Conservation (phyloP, 2,888 invertebrate species). For the Habroteleia sp. region DNA sequence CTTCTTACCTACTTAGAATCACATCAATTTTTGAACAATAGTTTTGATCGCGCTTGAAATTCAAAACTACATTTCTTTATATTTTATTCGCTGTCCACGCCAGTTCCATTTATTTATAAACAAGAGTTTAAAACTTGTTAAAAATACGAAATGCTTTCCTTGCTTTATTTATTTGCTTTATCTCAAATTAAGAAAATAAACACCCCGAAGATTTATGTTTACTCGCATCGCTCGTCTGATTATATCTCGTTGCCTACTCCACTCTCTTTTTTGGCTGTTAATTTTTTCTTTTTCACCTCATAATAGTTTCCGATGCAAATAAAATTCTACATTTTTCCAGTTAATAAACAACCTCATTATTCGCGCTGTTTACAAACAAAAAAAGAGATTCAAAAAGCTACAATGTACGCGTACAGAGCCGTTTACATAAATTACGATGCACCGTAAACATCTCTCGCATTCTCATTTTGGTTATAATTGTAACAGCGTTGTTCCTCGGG, state of each 20-base stretch:
- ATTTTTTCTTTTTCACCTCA: conserved; percentile 23
- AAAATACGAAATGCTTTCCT: background rate
- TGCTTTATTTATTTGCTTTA: background rate
- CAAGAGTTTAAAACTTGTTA: background rate
- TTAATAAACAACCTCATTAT: conserved; percentile 35
- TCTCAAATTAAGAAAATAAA: too few species aligned
- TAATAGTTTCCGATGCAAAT: conserved; percentile 23
- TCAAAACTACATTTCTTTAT: too few species aligned
- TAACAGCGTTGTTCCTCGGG: conserved; percentile 41
- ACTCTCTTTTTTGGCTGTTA: conserved; percentile 1
- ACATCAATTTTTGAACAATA: too few species aligned
- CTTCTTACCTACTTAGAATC: too few species aligned
- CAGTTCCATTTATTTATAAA: background rate
- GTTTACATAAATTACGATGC: conserved; percentile 50
- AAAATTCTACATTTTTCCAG: conserved; percentile 33
- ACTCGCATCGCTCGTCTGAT: too few species aligned
- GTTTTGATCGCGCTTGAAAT: too few species aligned
- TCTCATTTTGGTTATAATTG: conserved; percentile 56
- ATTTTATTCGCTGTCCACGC: background rate
- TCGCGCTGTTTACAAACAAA: conserved; percentile 33
- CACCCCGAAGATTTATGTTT: too few species aligned
- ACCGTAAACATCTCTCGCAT: conserved; percentile 42
- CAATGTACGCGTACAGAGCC: conserved; percentile 16
- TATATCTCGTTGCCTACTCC: too few species aligned
- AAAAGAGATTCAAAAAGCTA: conserved; percentile 30